Base-by-base conservation (phyloP, 2,888 invertebrate genomes). In the Tyria jacobaeae region DNA sequence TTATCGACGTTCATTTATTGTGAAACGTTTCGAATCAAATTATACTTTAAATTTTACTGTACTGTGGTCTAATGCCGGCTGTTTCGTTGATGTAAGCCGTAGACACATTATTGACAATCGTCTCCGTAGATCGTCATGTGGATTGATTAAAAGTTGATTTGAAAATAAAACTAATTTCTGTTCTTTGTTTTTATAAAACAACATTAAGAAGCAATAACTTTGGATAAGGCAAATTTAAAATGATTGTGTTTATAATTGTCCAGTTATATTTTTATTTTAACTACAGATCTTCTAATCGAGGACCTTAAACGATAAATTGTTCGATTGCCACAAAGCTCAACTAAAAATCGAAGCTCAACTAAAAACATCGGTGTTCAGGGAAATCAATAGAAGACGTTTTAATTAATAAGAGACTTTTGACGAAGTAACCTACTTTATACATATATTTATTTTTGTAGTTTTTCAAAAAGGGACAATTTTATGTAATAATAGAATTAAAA, bases 91-190 rank as follows among this genome's bases (percentile, higher is more conserved):
- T 7, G 2, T 57, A 67, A 76, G 61, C 64, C 61, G 1, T 21
- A 51, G 49, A 73, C 66, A 73, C 67, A 72, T 70, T 73, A 75
- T 64, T 65, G 68, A 68, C 78, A 68, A 74, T 57, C 62, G 61
- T 64, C 47, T 14, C 47, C n/a, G 27, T 4, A 31, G 27, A 31
- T 31, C n/a, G n/a, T 6, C 27, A 31, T 7, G 27, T 0, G 0
- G 27, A 31, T 3, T 31, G 7, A 31, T 31, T 31, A 31, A 31
- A 31, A 31, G 27, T 31, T 31, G 27, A 6, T 31, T 31, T 17
- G n/a, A 24, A 60, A 71, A 69, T 69, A n/a, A 50, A 57, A 55
- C 49, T 55, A 47, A 53, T 54, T 50, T 54, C 15, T 35, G 41
- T 54, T 27, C 14, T 37, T 25, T 44, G 44, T 57, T 54, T 17